Percentiles rank a stretch among this genome's conserved stretches.
phyloP scores from a whole-genome alignment of 2,113 vertebrate genomes.

The Prunella fulvescens region DNA sequence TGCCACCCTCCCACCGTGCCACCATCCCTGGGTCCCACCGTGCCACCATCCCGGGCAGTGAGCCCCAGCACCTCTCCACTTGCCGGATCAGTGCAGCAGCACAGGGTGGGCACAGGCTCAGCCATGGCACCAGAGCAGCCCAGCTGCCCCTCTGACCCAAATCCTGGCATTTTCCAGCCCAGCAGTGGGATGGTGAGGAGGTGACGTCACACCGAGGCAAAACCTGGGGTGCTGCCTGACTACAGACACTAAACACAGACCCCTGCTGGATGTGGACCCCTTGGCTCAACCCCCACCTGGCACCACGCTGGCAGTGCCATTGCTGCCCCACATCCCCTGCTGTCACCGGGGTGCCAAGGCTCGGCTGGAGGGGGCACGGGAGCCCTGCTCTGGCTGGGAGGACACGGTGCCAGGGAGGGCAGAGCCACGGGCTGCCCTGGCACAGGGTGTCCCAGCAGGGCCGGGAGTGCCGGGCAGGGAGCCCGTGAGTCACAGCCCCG shows the following conservation, averaged over 20 bases:
- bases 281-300: not conserved
- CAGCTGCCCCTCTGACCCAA: not conserved
- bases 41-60: not conserved
- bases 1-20: not conserved
- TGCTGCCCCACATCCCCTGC: not conserved
- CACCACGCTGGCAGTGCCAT: not conserved
- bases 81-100: fast-evolving
- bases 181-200: not conserved
- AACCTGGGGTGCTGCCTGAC: not conserved
- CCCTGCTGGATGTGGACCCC: not conserved
- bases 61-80: not conserved
- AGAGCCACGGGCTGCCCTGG: not conserved
- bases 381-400: not conserved
- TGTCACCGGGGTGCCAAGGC: not conserved
- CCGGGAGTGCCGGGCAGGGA: not conserved
- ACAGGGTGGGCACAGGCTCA: not conserved
- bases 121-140: not conserved
- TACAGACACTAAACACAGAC: not conserved
- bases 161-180: not conserved
- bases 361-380: fast-evolving
- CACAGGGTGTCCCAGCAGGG: not conserved
- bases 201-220: fast-evolving
- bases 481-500: conserved; percentile 18
- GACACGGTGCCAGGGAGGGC: fast-evolving
- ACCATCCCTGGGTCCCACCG: no score